Conservation (phyloP, 2,797 vertebrate genomes). For the Gambelia wislizenii region DNA sequence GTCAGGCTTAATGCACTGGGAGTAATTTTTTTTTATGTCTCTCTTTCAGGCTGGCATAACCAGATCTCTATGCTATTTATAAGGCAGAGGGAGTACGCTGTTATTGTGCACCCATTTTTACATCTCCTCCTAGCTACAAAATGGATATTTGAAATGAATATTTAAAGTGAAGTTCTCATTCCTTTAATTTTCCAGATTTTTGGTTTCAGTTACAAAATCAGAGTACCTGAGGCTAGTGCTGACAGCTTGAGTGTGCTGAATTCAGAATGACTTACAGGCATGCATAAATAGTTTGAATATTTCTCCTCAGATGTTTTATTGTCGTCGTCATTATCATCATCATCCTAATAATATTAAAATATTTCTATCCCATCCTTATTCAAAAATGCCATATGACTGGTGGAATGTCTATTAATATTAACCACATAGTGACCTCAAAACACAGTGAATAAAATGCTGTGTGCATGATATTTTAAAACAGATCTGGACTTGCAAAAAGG, state of each 20-base stretch:
- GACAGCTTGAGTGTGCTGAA: neutral
- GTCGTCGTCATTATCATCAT: too few species aligned
- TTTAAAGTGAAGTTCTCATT: neutral
- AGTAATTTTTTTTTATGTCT: neutral
- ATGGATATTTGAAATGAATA: slow-evolving; percentile 1
- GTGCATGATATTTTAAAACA: neutral
- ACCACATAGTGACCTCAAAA: neutral
- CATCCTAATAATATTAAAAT: too few species aligned
- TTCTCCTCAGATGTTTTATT: neutral
- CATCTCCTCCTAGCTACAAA: neutral
- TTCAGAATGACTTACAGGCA: neutral
- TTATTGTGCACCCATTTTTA: neutral
- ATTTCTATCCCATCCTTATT: neutral
- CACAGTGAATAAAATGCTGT: neutral
- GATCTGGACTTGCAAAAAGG: too few species aligned
- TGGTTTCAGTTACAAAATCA: neutral
- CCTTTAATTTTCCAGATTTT: neutral
- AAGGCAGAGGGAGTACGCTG: neutral
- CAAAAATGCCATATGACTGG: neutral
- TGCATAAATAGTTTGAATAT: neutral
- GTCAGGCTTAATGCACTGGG: neutral
- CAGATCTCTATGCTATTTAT: neutral
- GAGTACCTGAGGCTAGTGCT: neutral
- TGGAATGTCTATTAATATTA: neutral
- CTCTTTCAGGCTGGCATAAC: neutral